phyloP scores from a whole-genome alignment of 2,888 invertebrate species.

The Pycnomerus fuliginosus region DNA sequence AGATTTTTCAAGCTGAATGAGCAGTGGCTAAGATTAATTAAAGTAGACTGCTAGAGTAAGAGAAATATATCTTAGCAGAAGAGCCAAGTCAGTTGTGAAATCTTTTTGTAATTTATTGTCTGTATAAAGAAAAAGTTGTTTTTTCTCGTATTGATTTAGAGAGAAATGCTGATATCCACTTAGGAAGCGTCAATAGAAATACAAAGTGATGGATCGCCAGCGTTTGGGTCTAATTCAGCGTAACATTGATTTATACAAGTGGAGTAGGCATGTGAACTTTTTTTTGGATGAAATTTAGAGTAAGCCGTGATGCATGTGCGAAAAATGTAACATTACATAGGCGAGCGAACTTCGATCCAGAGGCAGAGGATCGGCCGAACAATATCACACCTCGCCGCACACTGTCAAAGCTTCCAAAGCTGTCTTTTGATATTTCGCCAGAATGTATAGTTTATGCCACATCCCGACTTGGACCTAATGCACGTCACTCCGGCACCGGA shows the following conservation, averaged over 20 bases:
- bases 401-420: slow-evolving; percentile 48
- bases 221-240: slow-evolving; percentile 11
- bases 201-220: slow-evolving; percentile 17
- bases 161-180: slow-evolving; percentile 16
- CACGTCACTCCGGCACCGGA: slow-evolving; percentile 6
- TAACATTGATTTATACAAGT: slow-evolving; percentile 20
- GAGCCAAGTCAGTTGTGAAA: too few relatives aligned
- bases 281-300: slow-evolving; percentile 19
- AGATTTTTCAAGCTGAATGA: too few relatives aligned
- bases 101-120: too few relatives aligned
- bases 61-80: too few relatives aligned
- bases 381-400: slow-evolving; percentile 50
- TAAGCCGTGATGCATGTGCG: slow-evolving; percentile 35
- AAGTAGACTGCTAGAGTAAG: too few relatives aligned
- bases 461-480: slow-evolving; percentile 13
- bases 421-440: slow-evolving; percentile 50
- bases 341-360: slow-evolving; percentile 43
- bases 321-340: slow-evolving; percentile 46
- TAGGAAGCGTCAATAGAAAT: slow-evolving; percentile 19
- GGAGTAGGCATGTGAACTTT: slow-evolving; percentile 13
- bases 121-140: too few relatives aligned
- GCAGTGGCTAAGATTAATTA: too few relatives aligned
- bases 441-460: slow-evolving; percentile 41
- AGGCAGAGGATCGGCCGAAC: slow-evolving; percentile 39
- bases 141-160: too few relatives aligned